Base-by-base conservation (phyloP, 1,140 invertebrate genomes). In the Chelonus insularis region DNA sequence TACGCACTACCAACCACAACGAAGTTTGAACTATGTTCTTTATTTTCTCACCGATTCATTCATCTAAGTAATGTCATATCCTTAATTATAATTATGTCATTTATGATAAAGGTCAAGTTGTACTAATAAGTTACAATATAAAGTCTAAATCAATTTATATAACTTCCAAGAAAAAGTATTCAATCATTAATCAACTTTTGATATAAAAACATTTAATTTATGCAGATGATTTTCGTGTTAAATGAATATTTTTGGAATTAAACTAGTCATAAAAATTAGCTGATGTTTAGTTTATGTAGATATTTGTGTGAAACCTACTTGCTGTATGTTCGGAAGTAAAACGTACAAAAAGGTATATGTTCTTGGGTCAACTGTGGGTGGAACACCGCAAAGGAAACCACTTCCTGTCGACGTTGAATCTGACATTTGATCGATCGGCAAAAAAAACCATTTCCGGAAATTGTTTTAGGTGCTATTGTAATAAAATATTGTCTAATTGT, bases 1-100 rank as follows among this genome's bases (percentile, higher is more conserved):
- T 71, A 79, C 77, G 75, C 77, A 76, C 66, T 64, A 72, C 54
- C 69, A 72, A 65, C 63, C 74, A 70, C 75, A 73, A 76, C 76
- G 45, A 20, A 45, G 23, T 16, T 18, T 11, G n/a, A 32, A 34
- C 5, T 12, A 16, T 16, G 6, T 3, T 16, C 8, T 9, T 8
- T 43, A 43, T 43, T 8, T 14, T 14, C 18, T 43, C 12, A 39
- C 11, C 37, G n/a, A 11, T 39, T 43, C 12, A 16, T 43, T 43
- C 18, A 43, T 43, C 18, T 16, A 2, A 16, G 14, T 39, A 8
- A 16, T 16, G 16, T 14, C 6, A 7, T 43, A 29, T 29, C 25
- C 25, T 29, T 29, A 7, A 29, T n/a, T n/a, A 29, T 29, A 29
- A 29, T 29, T 29, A 29, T 29, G 25, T 29, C 25, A 4, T 7